Conservation (phyloP, 2,797 vertebrate genomes). For the Sebastes trivittatus region DNA sequence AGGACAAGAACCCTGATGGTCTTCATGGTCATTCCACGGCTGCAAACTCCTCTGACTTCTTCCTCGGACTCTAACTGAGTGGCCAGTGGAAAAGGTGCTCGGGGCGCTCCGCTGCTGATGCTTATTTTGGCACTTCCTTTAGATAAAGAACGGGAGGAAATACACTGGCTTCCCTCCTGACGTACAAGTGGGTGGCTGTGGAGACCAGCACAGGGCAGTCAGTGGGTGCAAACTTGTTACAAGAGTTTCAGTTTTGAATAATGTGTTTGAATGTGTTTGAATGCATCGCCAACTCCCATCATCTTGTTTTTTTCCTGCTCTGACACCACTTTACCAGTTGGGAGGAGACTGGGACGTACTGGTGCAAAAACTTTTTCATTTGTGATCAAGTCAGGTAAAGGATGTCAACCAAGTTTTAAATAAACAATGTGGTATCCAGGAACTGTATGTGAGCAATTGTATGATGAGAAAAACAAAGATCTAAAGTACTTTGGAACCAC, state of each 20-base stretch:
- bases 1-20: slow-evolving; percentile 51
- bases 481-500: background rate
- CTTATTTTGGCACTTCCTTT: slow-evolving; percentile 89
- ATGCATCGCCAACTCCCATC: slow-evolving; percentile 32
- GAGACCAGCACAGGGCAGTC: slow-evolving; percentile 27
- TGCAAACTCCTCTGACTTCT: slow-evolving; percentile 45
- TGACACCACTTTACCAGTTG: slow-evolving; percentile 2
- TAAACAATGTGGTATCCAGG: background rate
- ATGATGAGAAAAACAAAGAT: background rate
- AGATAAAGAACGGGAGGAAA: slow-evolving; percentile 92
- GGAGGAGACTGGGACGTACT: background rate
- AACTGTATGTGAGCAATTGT: background rate
- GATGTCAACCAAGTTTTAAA: background rate
- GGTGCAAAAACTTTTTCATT: background rate
- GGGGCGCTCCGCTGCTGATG: slow-evolving; percentile 70
- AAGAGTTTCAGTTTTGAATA: slow-evolving; percentile 18
- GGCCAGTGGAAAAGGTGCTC: slow-evolving; percentile 82
- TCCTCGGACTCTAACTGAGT: slow-evolving; percentile 45
- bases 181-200: slow-evolving; percentile 73
- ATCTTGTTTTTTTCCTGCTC: slow-evolving; percentile 54
- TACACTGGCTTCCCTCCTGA: slow-evolving; percentile 87
- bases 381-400: background rate
- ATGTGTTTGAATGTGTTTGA: slow-evolving; percentile 28
- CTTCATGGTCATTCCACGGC: slow-evolving; percentile 77
- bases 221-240: slow-evolving; percentile 7